Conservation (phyloP, 2,113 vertebrate genomes). For the Mormyrus iriodes region DNA sequence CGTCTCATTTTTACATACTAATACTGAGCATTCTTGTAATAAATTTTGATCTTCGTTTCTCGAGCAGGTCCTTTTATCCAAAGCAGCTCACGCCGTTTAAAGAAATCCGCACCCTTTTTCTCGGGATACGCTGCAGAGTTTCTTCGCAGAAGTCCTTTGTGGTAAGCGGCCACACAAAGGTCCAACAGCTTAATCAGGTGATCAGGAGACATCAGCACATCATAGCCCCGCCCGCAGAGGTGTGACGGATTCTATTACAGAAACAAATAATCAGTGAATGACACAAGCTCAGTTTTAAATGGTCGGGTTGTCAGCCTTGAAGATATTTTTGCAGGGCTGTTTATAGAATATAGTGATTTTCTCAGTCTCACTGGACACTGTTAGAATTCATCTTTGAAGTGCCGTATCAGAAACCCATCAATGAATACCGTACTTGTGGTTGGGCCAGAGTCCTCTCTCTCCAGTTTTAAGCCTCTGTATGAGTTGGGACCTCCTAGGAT, state of each 20-base stretch:
- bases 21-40: not conserved
- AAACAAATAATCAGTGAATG: not conserved
- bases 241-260: not conserved
- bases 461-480: not conserved
- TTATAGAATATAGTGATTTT: not conserved
- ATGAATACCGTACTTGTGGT: not conserved
- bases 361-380: not conserved
- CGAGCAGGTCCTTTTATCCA: not conserved
- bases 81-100: not conserved
- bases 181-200: not conserved
- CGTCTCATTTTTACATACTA: not conserved
- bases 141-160: not conserved
- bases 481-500: not conserved
- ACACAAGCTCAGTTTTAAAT: not conserved
- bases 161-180: not conserved
- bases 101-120: not conserved
- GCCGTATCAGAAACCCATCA: not conserved
- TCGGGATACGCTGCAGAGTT: not conserved
- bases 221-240: not conserved
- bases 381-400: not conserved
- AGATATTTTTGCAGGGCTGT: not conserved
- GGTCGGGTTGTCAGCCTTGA: too few relatives aligned
- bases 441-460: not conserved
- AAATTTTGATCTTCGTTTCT: constrained; percentile 3
- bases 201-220: not conserved